phyloP scores from a whole-genome alignment of 2,888 invertebrate genomes.

The Nomada ruficornis region DNA sequence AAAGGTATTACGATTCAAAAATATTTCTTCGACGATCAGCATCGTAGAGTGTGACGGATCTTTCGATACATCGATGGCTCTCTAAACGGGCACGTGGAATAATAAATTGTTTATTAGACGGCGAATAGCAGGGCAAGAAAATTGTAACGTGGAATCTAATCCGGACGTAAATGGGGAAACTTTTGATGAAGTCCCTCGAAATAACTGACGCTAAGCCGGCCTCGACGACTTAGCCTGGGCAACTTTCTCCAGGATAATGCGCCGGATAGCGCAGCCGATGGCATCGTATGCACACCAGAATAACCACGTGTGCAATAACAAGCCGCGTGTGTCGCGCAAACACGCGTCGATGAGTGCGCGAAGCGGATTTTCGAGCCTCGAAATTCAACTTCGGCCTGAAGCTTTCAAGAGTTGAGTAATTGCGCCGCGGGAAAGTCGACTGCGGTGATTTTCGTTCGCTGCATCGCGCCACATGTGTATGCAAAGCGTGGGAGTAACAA shows the following conservation, averaged over 20 bases:
- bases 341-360: slow-evolving; percentile 13
- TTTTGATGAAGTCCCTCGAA: slow-evolving; percentile 61
- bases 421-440: slow-evolving; percentile 8
- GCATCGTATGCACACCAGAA: not conserved
- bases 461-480: too few relatives aligned
- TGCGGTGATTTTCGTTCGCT: not conserved
- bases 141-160: slow-evolving; percentile 61
- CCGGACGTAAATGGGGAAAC: slow-evolving; percentile 54
- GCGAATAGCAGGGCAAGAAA: slow-evolving; percentile 19
- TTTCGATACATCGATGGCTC: not conserved
- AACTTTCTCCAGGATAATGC: slow-evolving; percentile 51
- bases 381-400: not conserved
- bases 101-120: slow-evolving; percentile 43
- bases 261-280: slow-evolving; percentile 13
- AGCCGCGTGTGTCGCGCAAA: slow-evolving; percentile 8
- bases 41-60: too few relatives aligned
- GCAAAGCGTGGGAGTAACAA: too few relatives aligned
- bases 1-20: too few relatives aligned
- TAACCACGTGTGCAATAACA: slow-evolving; percentile 40
- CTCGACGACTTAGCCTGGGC: slow-evolving; percentile 31
- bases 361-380: slow-evolving; percentile 17
- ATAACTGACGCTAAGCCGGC: slow-evolving; percentile 56
- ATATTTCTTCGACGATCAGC: too few relatives aligned
- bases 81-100: slow-evolving; percentile 2
- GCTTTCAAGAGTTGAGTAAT: not conserved